phyloP scores from a whole-genome alignment of 2,888 invertebrate species.

The Tachina lurida region DNA sequence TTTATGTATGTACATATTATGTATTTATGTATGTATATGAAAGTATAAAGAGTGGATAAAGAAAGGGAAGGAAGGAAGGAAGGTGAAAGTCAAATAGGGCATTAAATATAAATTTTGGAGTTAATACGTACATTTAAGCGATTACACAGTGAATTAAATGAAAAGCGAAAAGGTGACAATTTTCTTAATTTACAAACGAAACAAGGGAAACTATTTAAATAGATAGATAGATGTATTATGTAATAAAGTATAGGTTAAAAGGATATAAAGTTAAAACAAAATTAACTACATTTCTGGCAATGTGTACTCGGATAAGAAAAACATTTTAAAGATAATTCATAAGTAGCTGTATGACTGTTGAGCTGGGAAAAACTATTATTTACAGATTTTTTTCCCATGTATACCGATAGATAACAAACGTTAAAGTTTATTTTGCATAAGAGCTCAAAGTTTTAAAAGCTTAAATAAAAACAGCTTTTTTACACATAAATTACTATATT shows the following conservation, averaged over 20 bases:
- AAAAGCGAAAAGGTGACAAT: slow-evolving; percentile 15
- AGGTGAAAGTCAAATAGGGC: neutral
- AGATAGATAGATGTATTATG: slow-evolving; percentile 37
- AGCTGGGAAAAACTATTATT: slow-evolving; percentile 43
- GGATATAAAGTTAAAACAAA: slow-evolving; percentile 6
- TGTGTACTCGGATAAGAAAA: slow-evolving; percentile 43
- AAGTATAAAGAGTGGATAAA: neutral
- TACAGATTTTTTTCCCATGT: neutral
- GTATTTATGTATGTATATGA: too few species aligned
- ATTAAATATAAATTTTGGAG: neutral
- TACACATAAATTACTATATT: slow-evolving; percentile 17
- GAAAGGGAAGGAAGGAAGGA: neutral
- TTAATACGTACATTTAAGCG: neutral
- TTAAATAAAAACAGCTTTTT: slow-evolving; percentile 33
- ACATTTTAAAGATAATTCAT: slow-evolving; percentile 58
- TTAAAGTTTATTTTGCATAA: slow-evolving; percentile 9
- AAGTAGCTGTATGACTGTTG: slow-evolving; percentile 74
- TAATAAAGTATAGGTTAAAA: slow-evolving; percentile 6
- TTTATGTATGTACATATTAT: slow-evolving; percentile 20
- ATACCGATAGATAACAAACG: slow-evolving; percentile 19
- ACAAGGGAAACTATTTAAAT: slow-evolving; percentile 48
- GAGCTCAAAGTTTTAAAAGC: slow-evolving; percentile 11
- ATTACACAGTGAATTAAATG: slow-evolving; percentile 6
- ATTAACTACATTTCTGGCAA: slow-evolving; percentile 70
- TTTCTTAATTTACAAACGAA: slow-evolving; percentile 73